These are phyloP conservation scores for Chunga burmeisteri DNA, from an alignment of 2,113 vertebrate genomes.

Conservation along the genomic window DNA sequence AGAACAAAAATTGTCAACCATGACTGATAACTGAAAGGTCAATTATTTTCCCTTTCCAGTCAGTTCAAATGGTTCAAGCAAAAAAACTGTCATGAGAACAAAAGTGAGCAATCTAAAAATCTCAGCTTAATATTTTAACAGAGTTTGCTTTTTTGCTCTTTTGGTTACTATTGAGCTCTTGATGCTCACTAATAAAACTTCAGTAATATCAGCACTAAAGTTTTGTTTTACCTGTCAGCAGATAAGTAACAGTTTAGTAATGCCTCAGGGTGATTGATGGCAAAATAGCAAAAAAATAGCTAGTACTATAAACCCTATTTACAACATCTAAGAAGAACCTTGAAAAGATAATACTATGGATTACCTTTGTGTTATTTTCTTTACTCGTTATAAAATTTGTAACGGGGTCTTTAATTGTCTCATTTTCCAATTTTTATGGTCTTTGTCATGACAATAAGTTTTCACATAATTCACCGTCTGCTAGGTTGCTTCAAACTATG, in stretches of 20 bases:
- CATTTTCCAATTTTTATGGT: conserved; percentile 56
- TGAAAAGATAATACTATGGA: conserved; percentile 47
- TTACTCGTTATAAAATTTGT: conserved; percentile 57
- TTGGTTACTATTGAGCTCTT: conserved; percentile 32
- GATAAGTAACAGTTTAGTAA: conserved; percentile 63
- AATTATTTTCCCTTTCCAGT: neutral
- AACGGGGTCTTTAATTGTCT: conserved; percentile 60
- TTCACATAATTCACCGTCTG: conserved; percentile 49
- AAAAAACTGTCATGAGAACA: neutral
- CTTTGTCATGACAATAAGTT: conserved; percentile 62
- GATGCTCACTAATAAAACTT: conserved; percentile 45
- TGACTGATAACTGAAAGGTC: neutral
- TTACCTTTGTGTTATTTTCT: conserved; percentile 69
- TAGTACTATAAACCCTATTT: conserved; percentile 58
- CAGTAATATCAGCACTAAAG: conserved; percentile 49
- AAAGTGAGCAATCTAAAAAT: neutral
- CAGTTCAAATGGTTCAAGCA: neutral
- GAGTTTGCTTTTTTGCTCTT: neutral
- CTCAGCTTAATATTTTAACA: neutral
- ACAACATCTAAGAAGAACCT: conserved; percentile 54
- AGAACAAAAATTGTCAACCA: neutral
- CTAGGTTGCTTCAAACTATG: conserved; percentile 2
- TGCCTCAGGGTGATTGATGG: conserved; percentile 27
- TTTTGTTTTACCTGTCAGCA: conserved; percentile 32
- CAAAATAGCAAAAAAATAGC: conserved; percentile 41